A percentile compares a stretch with the other conserved stretches of the same genome.
Conservation (phyloP, 1,140 invertebrate genomes). For the Drosophila pandora region DNA sequence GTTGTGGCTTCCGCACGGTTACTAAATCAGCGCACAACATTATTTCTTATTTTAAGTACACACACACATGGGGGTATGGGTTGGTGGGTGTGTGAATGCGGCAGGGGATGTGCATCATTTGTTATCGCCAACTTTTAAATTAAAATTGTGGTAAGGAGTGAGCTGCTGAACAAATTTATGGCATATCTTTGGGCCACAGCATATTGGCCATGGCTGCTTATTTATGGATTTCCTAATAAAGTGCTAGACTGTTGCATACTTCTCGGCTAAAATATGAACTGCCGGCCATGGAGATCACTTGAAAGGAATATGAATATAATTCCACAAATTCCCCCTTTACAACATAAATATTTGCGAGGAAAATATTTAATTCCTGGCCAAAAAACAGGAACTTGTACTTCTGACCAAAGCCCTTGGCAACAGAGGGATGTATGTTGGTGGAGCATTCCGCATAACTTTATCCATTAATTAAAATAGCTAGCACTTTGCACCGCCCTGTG, state of each 20-base stretch:
- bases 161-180: constrained; percentile 55
- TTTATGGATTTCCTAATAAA: constrained; percentile 66
- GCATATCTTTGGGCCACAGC: constrained; percentile 56
- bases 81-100: constrained; percentile 19
- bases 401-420: constrained; percentile 2
- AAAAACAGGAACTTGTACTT: constrained; percentile 4
- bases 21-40: constrained; percentile 75
- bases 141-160: constrained; percentile 56
- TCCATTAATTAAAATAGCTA: constrained; percentile 80
- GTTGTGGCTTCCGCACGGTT: constrained; percentile 31
- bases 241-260: constrained; percentile 41
- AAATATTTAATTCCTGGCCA: constrained; percentile 39
- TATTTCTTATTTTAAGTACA: constrained; percentile 75
- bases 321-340: not conserved
- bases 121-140: constrained; percentile 82
- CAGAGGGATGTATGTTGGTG: constrained; percentile 24
- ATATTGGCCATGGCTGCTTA: constrained; percentile 61
- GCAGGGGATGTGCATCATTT: constrained; percentile 72
- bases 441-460: constrained; percentile 72
- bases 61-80: constrained; percentile 9
- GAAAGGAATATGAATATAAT: constrained; percentile 17
- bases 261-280: constrained; percentile 8
- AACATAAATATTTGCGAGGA: constrained; percentile 53
- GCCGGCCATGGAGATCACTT: not conserved
- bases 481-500: constrained; percentile 55